phyloP scores from a whole-genome alignment of 2,797 vertebrate species.

The Pampus argenteus region DNA sequence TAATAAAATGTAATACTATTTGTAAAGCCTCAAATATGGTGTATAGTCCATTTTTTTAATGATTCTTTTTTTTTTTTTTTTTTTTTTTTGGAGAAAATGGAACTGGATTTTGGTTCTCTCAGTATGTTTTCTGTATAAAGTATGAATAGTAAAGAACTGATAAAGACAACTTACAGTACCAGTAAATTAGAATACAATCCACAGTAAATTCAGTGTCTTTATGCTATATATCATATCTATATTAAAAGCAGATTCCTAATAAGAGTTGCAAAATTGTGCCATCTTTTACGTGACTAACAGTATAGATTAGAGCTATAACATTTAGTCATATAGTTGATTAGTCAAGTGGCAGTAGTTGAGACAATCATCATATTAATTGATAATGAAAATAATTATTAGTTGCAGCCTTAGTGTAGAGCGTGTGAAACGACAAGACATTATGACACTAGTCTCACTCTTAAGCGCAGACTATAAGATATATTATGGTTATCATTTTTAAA shows the following conservation, averaged over 20 bases:
- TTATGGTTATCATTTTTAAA: not conserved
- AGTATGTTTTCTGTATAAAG: not conserved
- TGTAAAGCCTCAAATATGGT: constrained; percentile 81
- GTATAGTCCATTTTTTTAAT: constrained; percentile 61
- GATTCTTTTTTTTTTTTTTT: too few relatives aligned
- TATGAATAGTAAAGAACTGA: not conserved
- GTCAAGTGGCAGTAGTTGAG: too few relatives aligned
- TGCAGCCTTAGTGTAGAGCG: too few relatives aligned
- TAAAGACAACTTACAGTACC: not conserved
- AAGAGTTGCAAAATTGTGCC: too few relatives aligned
- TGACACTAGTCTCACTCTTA: not conserved
- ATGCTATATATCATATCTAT: not conserved
- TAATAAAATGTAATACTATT: constrained; percentile 88
- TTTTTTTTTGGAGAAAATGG: constrained; percentile 21
- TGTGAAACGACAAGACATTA: too few relatives aligned
- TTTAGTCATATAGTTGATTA: too few relatives aligned
- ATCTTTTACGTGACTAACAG: too few relatives aligned
- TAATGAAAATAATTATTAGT: too few relatives aligned
- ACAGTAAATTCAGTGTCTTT: not conserved
- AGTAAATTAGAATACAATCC: not conserved
- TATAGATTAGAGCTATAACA: too few relatives aligned
- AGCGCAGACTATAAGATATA: not conserved
- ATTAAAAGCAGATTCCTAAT: not conserved
- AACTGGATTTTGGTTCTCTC: not conserved
- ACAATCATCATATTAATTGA: too few relatives aligned